Percentiles rank a stretch among this genome's conserved stretches.
phyloP scores from a whole-genome alignment of 2,888 invertebrate genomes.

The Uropetala carovei region DNA sequence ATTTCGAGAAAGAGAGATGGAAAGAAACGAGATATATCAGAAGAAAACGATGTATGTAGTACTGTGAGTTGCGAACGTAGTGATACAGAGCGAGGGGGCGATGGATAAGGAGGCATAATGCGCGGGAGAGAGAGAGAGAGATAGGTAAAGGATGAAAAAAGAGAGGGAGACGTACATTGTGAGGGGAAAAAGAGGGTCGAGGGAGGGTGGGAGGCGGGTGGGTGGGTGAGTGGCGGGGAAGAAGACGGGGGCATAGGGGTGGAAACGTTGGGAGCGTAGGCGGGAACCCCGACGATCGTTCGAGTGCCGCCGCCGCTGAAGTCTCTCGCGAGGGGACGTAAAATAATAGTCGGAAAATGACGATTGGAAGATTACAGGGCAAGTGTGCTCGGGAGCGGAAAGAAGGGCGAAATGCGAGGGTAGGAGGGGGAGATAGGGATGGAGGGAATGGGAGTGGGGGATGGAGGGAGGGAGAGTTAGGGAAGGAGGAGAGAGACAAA shows the following conservation, averaged over 20 bases:
- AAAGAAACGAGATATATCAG: not conserved
- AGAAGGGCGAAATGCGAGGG: constrained; percentile 25
- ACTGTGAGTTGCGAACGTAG: no score
- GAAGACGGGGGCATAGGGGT: not conserved
- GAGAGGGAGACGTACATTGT: no score
- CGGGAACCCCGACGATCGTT: constrained; percentile 12
- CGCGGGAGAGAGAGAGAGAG: not conserved
- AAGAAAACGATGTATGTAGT: no score
- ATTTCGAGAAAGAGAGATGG: no score
- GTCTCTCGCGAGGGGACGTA: constrained; percentile 51
- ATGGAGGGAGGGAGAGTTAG: not conserved
- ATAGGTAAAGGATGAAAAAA: not conserved
- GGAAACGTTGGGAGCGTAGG: constrained; percentile 30
- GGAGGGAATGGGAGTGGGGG: not conserved
- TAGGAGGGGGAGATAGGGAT: not conserved
- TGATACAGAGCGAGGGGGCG: not conserved
- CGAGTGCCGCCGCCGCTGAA: constrained; percentile 42
- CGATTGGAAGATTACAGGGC: constrained; percentile 57
- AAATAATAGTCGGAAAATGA: constrained; percentile 64
- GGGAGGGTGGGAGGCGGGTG: not conserved
- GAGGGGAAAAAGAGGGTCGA: not conserved
- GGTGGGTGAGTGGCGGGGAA: not conserved
- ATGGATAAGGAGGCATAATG: not conserved
- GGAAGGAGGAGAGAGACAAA: not conserved
- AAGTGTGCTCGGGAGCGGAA: constrained; percentile 50